These are phyloP conservation scores for Uria aalge DNA, from an alignment of 2,113 vertebrate species.

Conservation along the genomic window DNA sequence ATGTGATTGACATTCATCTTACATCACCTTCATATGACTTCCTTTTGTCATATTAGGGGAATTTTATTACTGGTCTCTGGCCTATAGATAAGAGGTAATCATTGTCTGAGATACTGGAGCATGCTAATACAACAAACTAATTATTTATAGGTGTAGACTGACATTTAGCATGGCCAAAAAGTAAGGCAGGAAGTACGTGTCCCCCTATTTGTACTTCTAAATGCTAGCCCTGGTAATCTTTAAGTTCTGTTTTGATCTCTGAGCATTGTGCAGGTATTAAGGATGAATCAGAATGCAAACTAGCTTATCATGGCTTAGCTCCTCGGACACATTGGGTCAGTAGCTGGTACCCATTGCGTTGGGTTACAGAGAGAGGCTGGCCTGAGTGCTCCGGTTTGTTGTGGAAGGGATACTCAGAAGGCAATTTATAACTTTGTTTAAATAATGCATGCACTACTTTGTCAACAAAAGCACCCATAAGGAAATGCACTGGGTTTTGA, in stretches of 20 bases:
- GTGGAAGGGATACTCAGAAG: background rate
- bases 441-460: background rate
- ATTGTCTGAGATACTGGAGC: background rate
- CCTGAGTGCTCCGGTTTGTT: fast-evolving
- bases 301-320: background rate
- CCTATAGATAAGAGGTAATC: background rate
- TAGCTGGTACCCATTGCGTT: background rate
- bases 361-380: background rate
- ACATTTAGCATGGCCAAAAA: background rate
- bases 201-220: background rate
- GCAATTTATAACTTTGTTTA: background rate
- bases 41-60: background rate
- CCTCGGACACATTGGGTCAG: background rate
- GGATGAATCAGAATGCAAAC: background rate
- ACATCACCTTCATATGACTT: background rate
- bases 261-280: background rate
- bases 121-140: background rate
- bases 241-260: background rate
- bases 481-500: background rate
- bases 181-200: background rate
- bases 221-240: background rate
- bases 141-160: background rate
- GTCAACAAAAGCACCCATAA: background rate
- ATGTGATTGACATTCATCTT: background rate
- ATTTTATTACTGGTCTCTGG: background rate